Base-by-base conservation (phyloP, 1,140 invertebrate species). In the Drosophila tani region DNA sequence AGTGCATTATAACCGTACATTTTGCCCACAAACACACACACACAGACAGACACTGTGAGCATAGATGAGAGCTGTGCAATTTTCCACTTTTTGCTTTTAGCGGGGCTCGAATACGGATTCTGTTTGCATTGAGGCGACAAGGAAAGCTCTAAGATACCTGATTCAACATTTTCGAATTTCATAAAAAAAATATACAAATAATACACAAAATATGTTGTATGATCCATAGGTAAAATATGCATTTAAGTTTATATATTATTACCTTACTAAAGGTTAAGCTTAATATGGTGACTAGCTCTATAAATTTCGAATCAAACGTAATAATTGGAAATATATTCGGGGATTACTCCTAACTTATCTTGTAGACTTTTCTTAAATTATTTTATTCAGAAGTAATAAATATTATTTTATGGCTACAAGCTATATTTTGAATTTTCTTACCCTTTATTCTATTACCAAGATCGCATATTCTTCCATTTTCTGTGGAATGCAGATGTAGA, bases 1-100 rank as follows among this genome's bases (percentile, higher is more conserved):
- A 81, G 74, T 85, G 82, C 82, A 86, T 79, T 86, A 86, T 86
- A 86, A 86, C 82, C 83, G 82, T 86, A 86, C 83, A 76, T 86
- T 81, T 71, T 62, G 50, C 81, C 41, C 68, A 82, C 47, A 85
- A 19, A 74, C 60, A 81, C 56, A 68, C 27, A 57, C n/a, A 63
- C 43, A 65, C 38, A 40, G 12, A 65, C 24, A 62, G 17, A 47
- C 9, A 58, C 17, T 47, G 32, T 35, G 32, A 5, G 15, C 40
- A 57, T 15, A 60, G 57, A 59, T 66, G 59, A 47, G 51, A 62
- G 81, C 51, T 64, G 58, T 78, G 82, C 78, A 57, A 74, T 85
- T 85, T 86, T 81, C 64, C 75, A 74, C 68, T 78, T 84, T 84
- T 81, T 85, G 77, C 82, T 85, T 81, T 81, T 78, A 81, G 74